These are phyloP conservation scores for Tholera decimalis DNA, from an alignment of 2,888 invertebrate genomes.

Conservation along the genomic window DNA sequence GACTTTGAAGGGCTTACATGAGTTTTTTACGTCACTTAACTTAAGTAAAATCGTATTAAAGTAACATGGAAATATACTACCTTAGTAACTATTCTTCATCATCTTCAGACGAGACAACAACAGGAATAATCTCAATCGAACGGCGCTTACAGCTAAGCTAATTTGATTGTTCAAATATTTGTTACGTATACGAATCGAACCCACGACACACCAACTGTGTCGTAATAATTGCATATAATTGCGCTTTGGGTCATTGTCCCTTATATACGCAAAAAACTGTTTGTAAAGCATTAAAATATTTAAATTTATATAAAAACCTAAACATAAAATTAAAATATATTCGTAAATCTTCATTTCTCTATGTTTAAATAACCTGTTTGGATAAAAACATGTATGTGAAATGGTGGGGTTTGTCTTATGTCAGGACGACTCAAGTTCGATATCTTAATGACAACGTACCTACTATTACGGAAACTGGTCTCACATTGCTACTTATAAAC, in stretches of 20 bases:
- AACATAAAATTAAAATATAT: not conserved
- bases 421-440: constrained; percentile 22
- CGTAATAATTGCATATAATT: not conserved
- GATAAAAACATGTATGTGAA: constrained; percentile 1
- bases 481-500: constrained; percentile 18
- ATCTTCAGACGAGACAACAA: no score
- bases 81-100: no score
- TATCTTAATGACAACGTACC: constrained; percentile 3
- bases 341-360: no score
- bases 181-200: no score
- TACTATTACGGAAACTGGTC: constrained; percentile 42
- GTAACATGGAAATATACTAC: no score
- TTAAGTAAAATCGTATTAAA: no score
- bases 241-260: constrained; percentile 10
- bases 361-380: not conserved
- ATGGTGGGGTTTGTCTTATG: constrained; percentile 4
- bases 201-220: no score
- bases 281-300: constrained; percentile 3
- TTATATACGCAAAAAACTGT: not conserved
- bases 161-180: no score
- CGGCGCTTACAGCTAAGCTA: no score
- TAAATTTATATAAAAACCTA: constrained; percentile 9
- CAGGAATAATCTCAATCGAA: no score
- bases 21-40: no score
- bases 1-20: no score